Conservation (phyloP, 2,888 invertebrate species). For the Drosophila vallismaia region DNA sequence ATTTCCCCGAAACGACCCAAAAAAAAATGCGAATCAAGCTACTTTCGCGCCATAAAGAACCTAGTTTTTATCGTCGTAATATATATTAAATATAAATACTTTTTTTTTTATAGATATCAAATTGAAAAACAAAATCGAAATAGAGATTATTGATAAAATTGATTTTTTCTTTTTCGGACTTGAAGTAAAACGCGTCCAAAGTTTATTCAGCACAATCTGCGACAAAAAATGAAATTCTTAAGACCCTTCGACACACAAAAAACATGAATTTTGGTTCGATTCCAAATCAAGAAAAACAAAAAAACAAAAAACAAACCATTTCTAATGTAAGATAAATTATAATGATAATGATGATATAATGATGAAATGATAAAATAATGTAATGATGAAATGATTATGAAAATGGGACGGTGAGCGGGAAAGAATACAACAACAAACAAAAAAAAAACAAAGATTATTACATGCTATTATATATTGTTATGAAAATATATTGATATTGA, state of each 20-base stretch:
- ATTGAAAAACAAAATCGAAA: conserved; percentile 24
- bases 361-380: conserved; percentile 4
- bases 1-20: conserved; percentile 9
- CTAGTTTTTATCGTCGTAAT: conserved; percentile 22
- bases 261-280: conserved; percentile 10
- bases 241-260: neutral
- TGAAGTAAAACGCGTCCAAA: conserved; percentile 28
- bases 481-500: conserved; percentile 69
- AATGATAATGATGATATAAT: neutral
- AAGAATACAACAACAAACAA: neutral
- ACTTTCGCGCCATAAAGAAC: conserved; percentile 6
- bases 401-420: conserved; percentile 30
- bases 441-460: conserved; percentile 50
- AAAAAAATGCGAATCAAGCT: conserved; percentile 11
- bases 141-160: neutral
- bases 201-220: conserved; percentile 31
- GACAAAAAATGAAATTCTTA: conserved; percentile 1
- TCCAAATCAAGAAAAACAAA: neutral
- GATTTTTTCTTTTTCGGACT: conserved; percentile 22
- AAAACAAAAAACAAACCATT: conserved; percentile 1
- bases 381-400: neutral
- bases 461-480: conserved; percentile 74
- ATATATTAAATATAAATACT: neutral
- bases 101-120: conserved; percentile 29
- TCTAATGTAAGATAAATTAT: conserved; percentile 23